Conservation (phyloP, 2,113 vertebrate genomes). For the Hippolais icterina region DNA sequence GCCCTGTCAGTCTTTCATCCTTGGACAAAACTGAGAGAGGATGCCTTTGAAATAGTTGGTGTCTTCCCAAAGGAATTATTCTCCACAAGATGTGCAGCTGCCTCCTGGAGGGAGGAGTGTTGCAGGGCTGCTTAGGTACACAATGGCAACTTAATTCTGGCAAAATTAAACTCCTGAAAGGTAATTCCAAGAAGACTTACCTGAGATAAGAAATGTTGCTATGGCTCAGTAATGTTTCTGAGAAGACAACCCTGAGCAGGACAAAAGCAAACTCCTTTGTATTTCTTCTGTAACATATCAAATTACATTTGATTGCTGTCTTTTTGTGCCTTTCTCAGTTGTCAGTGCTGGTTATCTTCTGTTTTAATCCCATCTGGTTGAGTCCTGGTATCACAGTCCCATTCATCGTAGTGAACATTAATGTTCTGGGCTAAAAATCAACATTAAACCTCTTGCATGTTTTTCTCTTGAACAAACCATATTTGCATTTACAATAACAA, state of each 20-base stretch:
- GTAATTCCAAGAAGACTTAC: background rate
- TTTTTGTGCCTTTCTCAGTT: background rate
- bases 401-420: background rate
- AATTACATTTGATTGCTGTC: background rate
- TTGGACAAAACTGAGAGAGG: background rate
- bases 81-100: background rate
- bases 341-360: background rate
- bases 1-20: background rate
- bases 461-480: background rate
- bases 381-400: background rate
- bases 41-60: background rate
- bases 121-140: background rate
- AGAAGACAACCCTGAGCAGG: background rate
- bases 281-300: background rate
- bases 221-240: background rate
- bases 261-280: background rate
- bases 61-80: background rate
- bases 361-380: background rate
- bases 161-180: background rate
- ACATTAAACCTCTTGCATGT: background rate
- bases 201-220: background rate
- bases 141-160: background rate
- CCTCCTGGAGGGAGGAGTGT: background rate
- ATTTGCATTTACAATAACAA: background rate
- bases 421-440: background rate